These are phyloP conservation scores for Atherinomorus stipes DNA, from an alignment of 2,113 vertebrate species.

Conservation along the genomic window DNA sequence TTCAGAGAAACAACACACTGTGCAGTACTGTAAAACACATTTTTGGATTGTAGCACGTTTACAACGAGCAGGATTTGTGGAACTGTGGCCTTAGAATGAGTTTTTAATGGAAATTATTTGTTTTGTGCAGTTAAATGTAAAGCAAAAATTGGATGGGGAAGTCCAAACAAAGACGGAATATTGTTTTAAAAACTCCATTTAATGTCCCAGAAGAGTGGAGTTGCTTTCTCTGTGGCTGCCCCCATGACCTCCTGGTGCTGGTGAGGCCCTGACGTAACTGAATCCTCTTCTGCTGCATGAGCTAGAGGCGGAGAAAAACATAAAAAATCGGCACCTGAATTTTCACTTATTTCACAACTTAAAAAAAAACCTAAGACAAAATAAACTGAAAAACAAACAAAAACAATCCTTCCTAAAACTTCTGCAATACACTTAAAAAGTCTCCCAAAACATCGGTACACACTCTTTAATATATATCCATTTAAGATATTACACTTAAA, in stretches of 20 bases:
- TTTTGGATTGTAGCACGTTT: slow-evolving; percentile 11
- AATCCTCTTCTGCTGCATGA: slow-evolving; percentile 33
- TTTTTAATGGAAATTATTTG: slow-evolving; percentile 11
- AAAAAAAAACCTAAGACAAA: no score
- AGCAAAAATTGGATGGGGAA: not conserved
- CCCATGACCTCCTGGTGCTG: slow-evolving; percentile 34
- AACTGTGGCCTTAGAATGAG: not conserved
- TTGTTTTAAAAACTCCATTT: slow-evolving; percentile 62
- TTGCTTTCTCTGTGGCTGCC: slow-evolving; percentile 51
- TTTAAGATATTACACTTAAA: no score
- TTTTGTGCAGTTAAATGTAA: not conserved
- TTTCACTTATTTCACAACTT: no score
- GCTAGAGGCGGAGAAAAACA: slow-evolving; percentile 9
- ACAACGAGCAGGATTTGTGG: not conserved
- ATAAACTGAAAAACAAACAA: no score
- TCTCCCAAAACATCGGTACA: no score
- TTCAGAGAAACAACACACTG: not conserved
- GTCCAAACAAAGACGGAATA: slow-evolving; percentile 18
- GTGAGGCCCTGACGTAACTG: slow-evolving; percentile 25
- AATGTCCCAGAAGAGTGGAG: slow-evolving; percentile 67
- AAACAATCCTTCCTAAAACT: no score
- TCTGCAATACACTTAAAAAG: no score
- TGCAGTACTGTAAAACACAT: not conserved
- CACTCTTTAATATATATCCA: no score
- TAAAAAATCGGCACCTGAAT: not conserved